These are phyloP conservation scores for Heptranchias perlo DNA, from an alignment of 2,113 vertebrate species.

Conservation along the genomic window DNA sequence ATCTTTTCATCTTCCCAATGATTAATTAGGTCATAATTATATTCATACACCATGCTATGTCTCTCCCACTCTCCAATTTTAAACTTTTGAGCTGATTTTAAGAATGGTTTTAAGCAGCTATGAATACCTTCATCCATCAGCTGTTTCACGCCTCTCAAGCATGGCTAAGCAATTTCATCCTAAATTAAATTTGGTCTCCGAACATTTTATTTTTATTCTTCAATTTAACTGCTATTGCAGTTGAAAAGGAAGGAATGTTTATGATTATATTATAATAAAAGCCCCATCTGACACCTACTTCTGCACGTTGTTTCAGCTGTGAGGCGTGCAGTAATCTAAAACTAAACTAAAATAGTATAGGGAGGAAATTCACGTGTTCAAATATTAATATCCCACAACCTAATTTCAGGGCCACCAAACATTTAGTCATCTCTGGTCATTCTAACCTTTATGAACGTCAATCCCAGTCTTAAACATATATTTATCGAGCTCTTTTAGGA, in stretches of 20 bases:
- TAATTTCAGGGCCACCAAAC: too few relatives aligned
- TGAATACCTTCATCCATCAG: background rate
- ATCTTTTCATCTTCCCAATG: too few relatives aligned
- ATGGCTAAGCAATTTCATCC: background rate
- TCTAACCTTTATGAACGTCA: too few relatives aligned
- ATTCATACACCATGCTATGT: background rate
- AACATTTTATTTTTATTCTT: too few relatives aligned
- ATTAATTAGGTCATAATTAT: background rate
- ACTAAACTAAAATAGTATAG: too few relatives aligned
- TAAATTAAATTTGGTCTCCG: background rate
- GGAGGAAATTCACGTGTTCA: too few relatives aligned
- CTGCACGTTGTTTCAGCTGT: background rate
- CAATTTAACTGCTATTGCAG: background rate
- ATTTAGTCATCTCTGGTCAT: too few relatives aligned
- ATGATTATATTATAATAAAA: background rate
- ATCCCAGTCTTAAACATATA: too few relatives aligned
- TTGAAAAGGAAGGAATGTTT: background rate
- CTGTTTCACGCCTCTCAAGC: background rate
- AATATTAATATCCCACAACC: too few relatives aligned
- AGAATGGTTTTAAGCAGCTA: background rate
- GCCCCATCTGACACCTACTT: background rate
- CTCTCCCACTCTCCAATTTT: background rate
- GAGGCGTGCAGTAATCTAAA: too few relatives aligned
- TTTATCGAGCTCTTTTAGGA: too few relatives aligned
- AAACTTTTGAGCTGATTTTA: background rate